phyloP scores from a whole-genome alignment of 2,888 invertebrate species.

The Mythimna pallens region DNA sequence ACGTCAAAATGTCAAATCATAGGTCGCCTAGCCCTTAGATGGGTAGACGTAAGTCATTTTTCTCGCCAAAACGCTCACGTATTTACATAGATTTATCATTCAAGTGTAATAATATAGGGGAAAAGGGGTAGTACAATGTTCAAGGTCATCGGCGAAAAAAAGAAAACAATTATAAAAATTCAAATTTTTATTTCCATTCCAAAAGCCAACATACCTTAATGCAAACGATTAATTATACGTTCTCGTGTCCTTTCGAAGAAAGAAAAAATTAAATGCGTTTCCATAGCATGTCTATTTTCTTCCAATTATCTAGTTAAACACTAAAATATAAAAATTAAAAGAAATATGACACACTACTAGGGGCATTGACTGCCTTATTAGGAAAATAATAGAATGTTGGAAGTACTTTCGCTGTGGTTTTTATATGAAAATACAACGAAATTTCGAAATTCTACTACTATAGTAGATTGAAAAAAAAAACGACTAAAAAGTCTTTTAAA shows the following conservation, averaged over 20 bases:
- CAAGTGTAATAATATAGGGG: too few species aligned
- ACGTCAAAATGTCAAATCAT: too few species aligned
- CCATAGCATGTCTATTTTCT: slow-evolving; percentile 83
- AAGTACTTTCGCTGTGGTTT: slow-evolving; percentile 79
- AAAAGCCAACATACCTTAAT: slow-evolving; percentile 88
- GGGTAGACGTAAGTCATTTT: too few species aligned
- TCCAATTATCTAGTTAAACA: slow-evolving; percentile 77
- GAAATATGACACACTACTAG: slow-evolving; percentile 89
- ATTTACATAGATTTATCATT: too few species aligned
- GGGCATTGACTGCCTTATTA: slow-evolving; percentile 77
- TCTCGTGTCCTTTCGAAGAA: slow-evolving; percentile 74
- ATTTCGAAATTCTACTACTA: slow-evolving; percentile 55
- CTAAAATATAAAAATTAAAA: slow-evolving; percentile 82
- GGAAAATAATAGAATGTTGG: slow-evolving; percentile 74
- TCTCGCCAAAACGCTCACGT: too few species aligned
- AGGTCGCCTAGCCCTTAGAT: too few species aligned
- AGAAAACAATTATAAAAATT: slow-evolving; percentile 64
- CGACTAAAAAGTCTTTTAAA: slow-evolving; percentile 49
- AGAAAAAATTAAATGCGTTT: slow-evolving; percentile 86
- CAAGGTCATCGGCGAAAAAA: too few species aligned
- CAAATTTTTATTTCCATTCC: slow-evolving; percentile 86
- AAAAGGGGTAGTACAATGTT: too few species aligned
- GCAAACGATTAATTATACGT: slow-evolving; percentile 79
- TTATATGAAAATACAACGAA: slow-evolving; percentile 37
- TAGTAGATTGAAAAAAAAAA: slow-evolving; percentile 52